Conservation (phyloP, 2,113 vertebrate species). For the Antechinus stuartii region DNA sequence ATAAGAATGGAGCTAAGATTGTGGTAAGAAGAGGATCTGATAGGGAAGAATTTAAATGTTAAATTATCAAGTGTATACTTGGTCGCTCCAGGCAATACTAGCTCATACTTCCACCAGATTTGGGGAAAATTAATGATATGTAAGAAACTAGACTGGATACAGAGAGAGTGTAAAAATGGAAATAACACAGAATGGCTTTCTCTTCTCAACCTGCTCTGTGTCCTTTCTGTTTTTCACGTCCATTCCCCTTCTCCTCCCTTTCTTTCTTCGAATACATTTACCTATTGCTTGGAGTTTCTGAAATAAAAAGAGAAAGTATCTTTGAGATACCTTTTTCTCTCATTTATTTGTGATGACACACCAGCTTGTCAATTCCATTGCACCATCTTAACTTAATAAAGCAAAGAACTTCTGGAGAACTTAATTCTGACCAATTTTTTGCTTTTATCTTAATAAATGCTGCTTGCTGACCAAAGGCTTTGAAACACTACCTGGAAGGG, state of each 20-base stretch:
- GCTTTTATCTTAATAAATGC: background rate
- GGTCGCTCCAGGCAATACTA: background rate
- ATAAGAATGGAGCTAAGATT: background rate
- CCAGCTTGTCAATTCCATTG: background rate
- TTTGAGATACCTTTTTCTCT: background rate
- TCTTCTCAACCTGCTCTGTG: background rate
- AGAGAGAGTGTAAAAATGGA: background rate
- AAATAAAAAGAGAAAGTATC: background rate
- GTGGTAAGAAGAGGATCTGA: background rate
- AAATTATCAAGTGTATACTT: no score
- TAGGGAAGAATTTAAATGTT: fast-evolving
- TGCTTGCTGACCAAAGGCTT: background rate
- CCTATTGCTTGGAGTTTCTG: background rate
- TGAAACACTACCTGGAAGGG: background rate
- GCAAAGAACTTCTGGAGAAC: background rate
- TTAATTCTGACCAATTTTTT: background rate
- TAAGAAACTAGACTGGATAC: background rate
- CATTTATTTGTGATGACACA: background rate
- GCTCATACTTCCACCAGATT: background rate
- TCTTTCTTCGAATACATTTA: background rate
- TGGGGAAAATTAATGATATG: background rate
- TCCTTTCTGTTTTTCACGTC: background rate
- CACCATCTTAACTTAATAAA: background rate
- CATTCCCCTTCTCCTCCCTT: background rate
- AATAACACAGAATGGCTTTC: background rate